phyloP scores from a whole-genome alignment of 2,797 vertebrate genomes.

The Gallinago nigripennis region DNA sequence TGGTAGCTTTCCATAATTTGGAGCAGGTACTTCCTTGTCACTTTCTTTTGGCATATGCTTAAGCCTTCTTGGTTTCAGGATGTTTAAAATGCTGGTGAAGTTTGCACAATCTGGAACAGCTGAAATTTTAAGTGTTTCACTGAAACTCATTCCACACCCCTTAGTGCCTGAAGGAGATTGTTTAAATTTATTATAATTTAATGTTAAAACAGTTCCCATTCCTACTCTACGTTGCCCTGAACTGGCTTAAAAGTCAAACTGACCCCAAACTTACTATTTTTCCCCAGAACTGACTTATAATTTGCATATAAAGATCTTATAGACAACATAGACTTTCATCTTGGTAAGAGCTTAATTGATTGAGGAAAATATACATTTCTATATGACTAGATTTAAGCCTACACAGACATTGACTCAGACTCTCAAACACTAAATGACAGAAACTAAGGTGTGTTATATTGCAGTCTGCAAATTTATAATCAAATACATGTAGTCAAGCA shows the following conservation, averaged over 20 bases:
- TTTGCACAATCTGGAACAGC: background rate
- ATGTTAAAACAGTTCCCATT: background rate
- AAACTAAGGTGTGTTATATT: background rate
- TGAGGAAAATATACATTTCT: background rate
- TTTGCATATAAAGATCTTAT: background rate
- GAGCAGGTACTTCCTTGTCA: background rate
- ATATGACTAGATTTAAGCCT: background rate
- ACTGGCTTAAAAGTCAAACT: background rate
- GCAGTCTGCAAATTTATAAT: background rate
- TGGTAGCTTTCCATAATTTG: background rate
- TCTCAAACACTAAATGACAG: background rate
- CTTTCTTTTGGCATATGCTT: background rate
- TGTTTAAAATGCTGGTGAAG: constrained; percentile 3
- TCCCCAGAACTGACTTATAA: background rate
- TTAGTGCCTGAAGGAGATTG: background rate
- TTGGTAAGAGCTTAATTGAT: background rate
- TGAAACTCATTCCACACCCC: background rate
- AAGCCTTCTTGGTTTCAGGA: background rate
- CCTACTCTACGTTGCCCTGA: background rate
- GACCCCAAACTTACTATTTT: background rate
- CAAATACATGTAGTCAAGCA: background rate
- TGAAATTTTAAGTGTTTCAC: background rate
- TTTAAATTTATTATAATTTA: background rate
- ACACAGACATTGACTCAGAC: background rate
- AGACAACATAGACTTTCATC: background rate